Evolutionary conservation across 1,140 invertebrate species (phyloP), one percentile per base, ranked within the genome.

Genomic region (Drosophila rhopaloa): DNA sequence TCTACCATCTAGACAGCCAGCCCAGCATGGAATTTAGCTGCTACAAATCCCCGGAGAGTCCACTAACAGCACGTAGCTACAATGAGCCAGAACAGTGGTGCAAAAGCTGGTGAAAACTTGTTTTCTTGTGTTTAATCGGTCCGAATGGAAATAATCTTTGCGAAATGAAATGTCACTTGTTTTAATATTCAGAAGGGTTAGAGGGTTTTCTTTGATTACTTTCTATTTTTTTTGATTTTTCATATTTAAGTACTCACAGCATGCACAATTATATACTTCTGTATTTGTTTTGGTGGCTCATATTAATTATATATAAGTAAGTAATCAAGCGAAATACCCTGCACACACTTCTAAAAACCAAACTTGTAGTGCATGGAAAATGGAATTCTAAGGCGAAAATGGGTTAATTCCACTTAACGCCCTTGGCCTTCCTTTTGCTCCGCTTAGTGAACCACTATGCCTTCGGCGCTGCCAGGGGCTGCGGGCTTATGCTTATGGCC

Each of bases 31-130:
- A 78, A 71, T 78, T 81, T 81, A 58, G 82, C 82, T 78, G 82
- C 29, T 86, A 81, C 82, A 86, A 85, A 85, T 85, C 82, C 82
- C 82, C 44, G 51, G 82, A 72, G 82, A 86, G 70, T 67, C 66
- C 68, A 50, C 67, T 59, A 81, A 71, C 81, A 86, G 81, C 81
- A 85, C 81, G 81, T 85, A 85, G 78, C 9, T 56, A 48, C 73
- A 67, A 67, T 58, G 75, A 58, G 38, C 35, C 16, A 29, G 27
- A 0, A 70, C 67, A 70, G 65, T 71, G 67, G 67, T 35, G 5
- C 53, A 7, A 56, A 14, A 3, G 32, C 1, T 2, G 2, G 4
- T 19, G 16, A 5, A 9, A 32, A 32, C 29, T 6, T 24, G 3
- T 24, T 24, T 24, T 1, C 4, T 24, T 24, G 24, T 3, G 4